Base-by-base conservation (phyloP, 2,888 invertebrate genomes). In the Ophioninae sp. region DNA sequence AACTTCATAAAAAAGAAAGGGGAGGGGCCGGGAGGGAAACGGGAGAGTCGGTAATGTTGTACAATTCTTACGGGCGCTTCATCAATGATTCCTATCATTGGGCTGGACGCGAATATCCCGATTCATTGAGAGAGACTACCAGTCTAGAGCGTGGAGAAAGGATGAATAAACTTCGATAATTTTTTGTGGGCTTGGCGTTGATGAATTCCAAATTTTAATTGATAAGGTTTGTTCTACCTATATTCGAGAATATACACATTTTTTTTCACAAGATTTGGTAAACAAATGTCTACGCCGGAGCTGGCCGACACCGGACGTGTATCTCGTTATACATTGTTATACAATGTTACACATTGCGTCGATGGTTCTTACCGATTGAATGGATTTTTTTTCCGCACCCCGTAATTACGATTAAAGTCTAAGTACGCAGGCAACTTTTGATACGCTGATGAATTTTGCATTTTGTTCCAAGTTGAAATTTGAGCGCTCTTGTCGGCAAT, bases 31-130 rank as follows among this genome's bases (percentile, higher is more conserved):
- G 21, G 68, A 21, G 68, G 37, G 50, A 61, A 10, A 30, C 7
- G 30, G 6, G 44, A 69, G 20, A 59, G 57, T 17, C 64, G 13
- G 65, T n/a, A 23, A 72, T 72, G 56, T 79, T 59, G 23, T 57
- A 72, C 78, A 83, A 83, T 83, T 78, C 83, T 74, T 23, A 65
- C 70, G 69, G 59, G 68, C 64, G 65, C 57, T 69, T 59, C 6
- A 67, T 67, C 67, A 73, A 80, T 61, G 75, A 69, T 80, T 74
- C 77, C 73, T 68, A 81, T 81, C 77, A 77, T 82, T 78, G 73
- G 7, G 57, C 44, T 44, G 41, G 69, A 69, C 68, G 74, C 17
- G 64, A 41, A 30, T 69, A 64, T 56, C 69, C 62, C 68, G 69
- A 56, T 70, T 56, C 17, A 64, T n/a, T 20, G 23, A 41, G 37